Conservation (phyloP, 2,888 invertebrate species). For the Lymantria monacha region DNA sequence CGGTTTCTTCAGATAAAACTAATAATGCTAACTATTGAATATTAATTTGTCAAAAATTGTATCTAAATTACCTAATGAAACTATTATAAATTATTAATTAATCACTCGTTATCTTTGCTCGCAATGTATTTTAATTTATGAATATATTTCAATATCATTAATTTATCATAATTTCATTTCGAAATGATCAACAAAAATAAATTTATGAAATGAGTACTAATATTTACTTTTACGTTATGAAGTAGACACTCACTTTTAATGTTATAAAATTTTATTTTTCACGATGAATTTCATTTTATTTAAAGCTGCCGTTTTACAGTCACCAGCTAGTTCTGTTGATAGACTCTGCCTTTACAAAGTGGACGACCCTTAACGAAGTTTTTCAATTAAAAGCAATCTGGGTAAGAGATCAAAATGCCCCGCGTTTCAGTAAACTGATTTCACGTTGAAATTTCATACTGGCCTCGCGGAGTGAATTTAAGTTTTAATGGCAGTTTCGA, state of each 20-base stretch:
- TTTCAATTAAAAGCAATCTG: conserved; percentile 51
- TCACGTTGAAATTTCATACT: conserved; percentile 16
- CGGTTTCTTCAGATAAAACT: too few species aligned
- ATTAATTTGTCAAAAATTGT: too few species aligned
- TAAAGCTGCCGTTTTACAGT: conserved; percentile 13
- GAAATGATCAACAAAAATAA: neutral
- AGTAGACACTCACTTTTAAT: neutral
- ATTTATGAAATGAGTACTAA: neutral
- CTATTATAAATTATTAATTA: too few species aligned
- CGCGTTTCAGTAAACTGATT: conserved; percentile 29
- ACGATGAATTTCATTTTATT: conserved; percentile 1
- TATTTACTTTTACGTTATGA: neutral
- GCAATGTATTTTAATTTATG: too few species aligned
- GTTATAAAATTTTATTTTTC: neutral
- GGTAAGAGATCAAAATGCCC: conserved; percentile 40
- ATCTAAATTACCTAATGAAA: too few species aligned
- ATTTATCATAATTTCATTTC: neutral
- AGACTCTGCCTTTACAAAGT: conserved; percentile 18
- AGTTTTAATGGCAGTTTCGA: conserved; percentile 1
- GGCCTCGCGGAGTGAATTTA: conserved; percentile 14
- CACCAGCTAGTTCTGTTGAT: conserved; percentile 16
- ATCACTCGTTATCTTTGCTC: too few species aligned
- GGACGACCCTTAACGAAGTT: conserved; percentile 40
- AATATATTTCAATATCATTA: too few species aligned
- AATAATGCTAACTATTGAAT: too few species aligned